A percentile compares a stretch with the other conserved stretches of the same genome.
Evolutionary conservation across 2,888 invertebrate genomes (phyloP).

Genomic region (Melangyna quadrimaculata): DNA sequence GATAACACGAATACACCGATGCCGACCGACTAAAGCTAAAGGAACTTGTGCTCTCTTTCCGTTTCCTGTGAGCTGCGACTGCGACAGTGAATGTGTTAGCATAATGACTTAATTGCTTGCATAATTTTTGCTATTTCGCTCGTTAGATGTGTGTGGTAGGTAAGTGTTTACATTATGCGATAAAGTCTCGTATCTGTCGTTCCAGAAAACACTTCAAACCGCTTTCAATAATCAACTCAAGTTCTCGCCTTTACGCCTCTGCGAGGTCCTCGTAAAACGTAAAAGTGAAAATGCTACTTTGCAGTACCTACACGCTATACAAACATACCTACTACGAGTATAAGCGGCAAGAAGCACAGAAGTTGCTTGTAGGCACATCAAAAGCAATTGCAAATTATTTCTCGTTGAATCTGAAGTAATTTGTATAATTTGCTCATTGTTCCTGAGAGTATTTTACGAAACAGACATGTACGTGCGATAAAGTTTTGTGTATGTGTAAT

Average conservation of each 20-base stretch:
- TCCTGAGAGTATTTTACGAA: conserved; percentile 68
- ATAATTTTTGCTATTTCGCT: conserved; percentile 67
- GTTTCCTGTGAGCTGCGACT: conserved; percentile 24
- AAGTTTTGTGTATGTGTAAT: conserved; percentile 70
- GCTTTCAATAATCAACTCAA: conserved; percentile 69
- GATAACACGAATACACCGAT: background rate
- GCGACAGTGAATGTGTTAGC: conserved; percentile 48
- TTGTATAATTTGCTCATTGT: conserved; percentile 72
- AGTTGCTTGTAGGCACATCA: conserved; percentile 69
- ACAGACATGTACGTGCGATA: conserved; percentile 69
- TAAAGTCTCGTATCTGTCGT: conserved; percentile 67
- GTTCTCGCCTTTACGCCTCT: conserved; percentile 62
- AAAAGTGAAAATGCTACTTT: conserved; percentile 66
- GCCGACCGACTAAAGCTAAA: background rate
- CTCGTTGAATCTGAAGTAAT: conserved; percentile 70
- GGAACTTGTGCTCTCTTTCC: background rate
- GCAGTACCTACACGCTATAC: background rate
- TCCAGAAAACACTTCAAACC: conserved; percentile 62
- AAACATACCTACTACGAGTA: background rate
- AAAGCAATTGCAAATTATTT: conserved; percentile 72
- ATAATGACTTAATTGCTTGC: conserved; percentile 72
- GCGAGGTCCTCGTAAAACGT: conserved; percentile 63
- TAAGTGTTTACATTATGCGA: conserved; percentile 68
- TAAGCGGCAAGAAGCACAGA: conserved; percentile 25
- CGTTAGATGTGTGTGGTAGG: conserved; percentile 58